Evolutionary conservation across 1,140 invertebrate genomes (phyloP).

Genomic region (Papilio machaon): DNA sequence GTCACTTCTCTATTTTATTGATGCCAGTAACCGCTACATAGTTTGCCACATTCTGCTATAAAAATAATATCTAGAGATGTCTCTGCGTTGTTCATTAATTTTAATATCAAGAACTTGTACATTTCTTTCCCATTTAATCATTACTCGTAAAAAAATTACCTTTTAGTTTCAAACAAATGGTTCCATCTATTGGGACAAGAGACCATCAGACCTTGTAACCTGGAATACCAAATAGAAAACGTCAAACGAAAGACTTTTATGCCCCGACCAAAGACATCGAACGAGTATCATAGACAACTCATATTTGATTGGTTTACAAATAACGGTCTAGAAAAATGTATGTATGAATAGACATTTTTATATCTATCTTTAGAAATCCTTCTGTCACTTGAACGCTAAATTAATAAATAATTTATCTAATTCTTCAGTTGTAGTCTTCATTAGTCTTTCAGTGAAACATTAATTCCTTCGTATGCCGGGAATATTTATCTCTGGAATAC

Average conservation of each 20-base stretch:
- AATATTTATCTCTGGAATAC: background rate
- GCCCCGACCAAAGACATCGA: background rate
- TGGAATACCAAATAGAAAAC: constrained; percentile 79
- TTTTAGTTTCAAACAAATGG: constrained; percentile 98
- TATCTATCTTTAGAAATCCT: background rate
- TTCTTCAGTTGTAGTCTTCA: background rate
- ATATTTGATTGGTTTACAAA: constrained; percentile 14
- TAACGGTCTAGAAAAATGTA: constrained; percentile 6
- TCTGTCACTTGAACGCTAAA: background rate
- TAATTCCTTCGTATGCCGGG: background rate
- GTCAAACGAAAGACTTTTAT: constrained; percentile 55
- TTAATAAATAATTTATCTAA: background rate
- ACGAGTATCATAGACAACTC: constrained; percentile 1
- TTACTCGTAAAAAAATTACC: background rate
- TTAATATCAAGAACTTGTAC: too few species aligned
- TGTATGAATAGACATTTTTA: constrained; percentile 10
- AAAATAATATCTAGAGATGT: too few species aligned
- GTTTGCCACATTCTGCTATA: too few species aligned
- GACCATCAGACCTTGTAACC: constrained; percentile 90
- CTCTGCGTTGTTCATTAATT: too few species aligned
- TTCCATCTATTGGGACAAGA: constrained; percentile 98
- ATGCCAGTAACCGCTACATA: too few species aligned
- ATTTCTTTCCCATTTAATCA: too few species aligned
- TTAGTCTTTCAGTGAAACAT: background rate
- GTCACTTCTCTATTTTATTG: too few species aligned